These are phyloP conservation scores for Electrophaes corylata DNA, from an alignment of 2,888 invertebrate species.

Conservation along the genomic window DNA sequence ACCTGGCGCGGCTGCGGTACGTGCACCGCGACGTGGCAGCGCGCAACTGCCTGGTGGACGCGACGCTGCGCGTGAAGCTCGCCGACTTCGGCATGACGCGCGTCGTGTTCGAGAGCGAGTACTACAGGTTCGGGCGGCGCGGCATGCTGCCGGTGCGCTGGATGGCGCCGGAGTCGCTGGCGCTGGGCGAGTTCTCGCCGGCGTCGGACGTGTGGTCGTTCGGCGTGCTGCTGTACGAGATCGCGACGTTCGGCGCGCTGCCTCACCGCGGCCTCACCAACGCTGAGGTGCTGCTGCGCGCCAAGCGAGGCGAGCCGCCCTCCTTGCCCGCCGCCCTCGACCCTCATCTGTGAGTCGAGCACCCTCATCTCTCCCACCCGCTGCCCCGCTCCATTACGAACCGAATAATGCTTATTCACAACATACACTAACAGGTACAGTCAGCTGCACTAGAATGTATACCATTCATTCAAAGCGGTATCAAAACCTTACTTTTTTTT, in stretches of 20 bases:
- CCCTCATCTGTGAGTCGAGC: slow-evolving; percentile 85
- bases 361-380: too few relatives aligned
- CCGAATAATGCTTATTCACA: too few relatives aligned
- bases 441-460: too few relatives aligned
- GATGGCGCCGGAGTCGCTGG: slow-evolving; percentile 96
- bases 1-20: slow-evolving; percentile 92
- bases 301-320: slow-evolving; percentile 90
- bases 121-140: slow-evolving; percentile 94
- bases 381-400: too few relatives aligned
- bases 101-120: slow-evolving; percentile 93
- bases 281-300: slow-evolving; percentile 91
- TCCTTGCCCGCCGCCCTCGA: slow-evolving; percentile 90
- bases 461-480: too few relatives aligned
- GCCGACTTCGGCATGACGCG: slow-evolving; percentile 97
- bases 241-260: slow-evolving; percentile 95
- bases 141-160: slow-evolving; percentile 95
- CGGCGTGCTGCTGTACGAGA: slow-evolving; percentile 94
- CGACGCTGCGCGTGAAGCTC: slow-evolving; percentile 89
- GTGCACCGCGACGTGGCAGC: slow-evolving; percentile 94
- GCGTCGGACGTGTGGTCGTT: slow-evolving; percentile 96
- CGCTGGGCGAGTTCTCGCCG: slow-evolving; percentile 92
- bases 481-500: too few relatives aligned
- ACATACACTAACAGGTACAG: too few relatives aligned
- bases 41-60: slow-evolving; percentile 92
- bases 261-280: slow-evolving; percentile 95